phyloP scores from a whole-genome alignment of 2,888 invertebrate genomes.

The Campopleginae sp. region DNA sequence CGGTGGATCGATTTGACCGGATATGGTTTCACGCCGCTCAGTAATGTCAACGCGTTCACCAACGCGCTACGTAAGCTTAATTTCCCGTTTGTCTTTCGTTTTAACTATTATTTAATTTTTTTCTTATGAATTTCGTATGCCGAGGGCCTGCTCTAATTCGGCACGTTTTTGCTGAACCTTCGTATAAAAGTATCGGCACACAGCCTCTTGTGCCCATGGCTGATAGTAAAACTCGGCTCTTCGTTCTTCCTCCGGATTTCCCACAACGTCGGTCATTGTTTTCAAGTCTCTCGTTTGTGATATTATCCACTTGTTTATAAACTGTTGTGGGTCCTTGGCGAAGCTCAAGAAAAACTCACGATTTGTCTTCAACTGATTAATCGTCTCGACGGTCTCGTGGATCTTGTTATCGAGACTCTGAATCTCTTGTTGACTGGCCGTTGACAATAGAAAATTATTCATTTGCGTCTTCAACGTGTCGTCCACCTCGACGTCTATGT shows the following conservation, averaged over 20 bases:
- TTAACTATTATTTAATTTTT: background rate
- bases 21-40: constrained; percentile 37
- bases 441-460: constrained; percentile 98
- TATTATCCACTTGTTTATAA: constrained; percentile 99
- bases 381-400: constrained; percentile 99
- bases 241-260: constrained; percentile 98
- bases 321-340: constrained; percentile 98
- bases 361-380: constrained; percentile 98
- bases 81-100: background rate
- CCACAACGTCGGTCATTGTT: constrained; percentile 96
- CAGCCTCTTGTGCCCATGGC: constrained; percentile 98
- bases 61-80: constrained; percentile 10
- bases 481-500: constrained; percentile 99
- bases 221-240: constrained; percentile 97
- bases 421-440: constrained; percentile 98
- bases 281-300: constrained; percentile 98
- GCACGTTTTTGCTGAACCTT: constrained; percentile 98
- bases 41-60: constrained; percentile 45
- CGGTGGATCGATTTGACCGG: constrained; percentile 32
- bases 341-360: constrained; percentile 99
- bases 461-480: constrained; percentile 99
- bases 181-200: constrained; percentile 97
- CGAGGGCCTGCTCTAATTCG: constrained; percentile 96
- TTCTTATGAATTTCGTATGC: constrained; percentile 88
- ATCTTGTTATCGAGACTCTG: constrained; percentile 97